Conservation (phyloP, 2,797 vertebrate genomes). For the Lithobates sylvaticus region DNA sequence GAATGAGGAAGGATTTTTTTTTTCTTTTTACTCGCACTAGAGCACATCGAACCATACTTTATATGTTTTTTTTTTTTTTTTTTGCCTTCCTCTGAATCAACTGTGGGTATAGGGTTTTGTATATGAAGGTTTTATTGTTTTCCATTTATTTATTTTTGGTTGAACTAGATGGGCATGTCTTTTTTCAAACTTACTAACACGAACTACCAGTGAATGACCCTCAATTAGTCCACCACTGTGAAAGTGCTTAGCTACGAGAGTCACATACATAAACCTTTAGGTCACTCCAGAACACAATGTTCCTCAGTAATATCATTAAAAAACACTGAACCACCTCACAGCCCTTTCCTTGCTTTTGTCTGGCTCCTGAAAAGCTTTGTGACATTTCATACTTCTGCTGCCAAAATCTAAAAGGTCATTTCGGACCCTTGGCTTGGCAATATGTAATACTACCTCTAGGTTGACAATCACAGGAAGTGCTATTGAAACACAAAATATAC, state of each 20-base stretch:
- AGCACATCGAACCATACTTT: too few species aligned
- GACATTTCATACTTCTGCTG: constrained; percentile 9
- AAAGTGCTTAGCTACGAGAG: background rate
- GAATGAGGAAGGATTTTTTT: too few species aligned
- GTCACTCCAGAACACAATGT: constrained; percentile 20
- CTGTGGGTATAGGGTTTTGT: too few species aligned
- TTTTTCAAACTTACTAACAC: too few species aligned
- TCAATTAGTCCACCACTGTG: background rate
- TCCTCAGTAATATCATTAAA: constrained; percentile 15
- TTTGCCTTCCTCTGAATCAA: too few species aligned
- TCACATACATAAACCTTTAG: background rate
- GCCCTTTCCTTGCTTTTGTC: constrained; percentile 13
- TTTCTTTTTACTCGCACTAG: too few species aligned
- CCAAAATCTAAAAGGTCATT: constrained; percentile 42
- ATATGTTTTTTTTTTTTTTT: too few species aligned
- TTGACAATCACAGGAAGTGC: constrained; percentile 43
- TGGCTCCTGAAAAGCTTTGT: constrained; percentile 28
- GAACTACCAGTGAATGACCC: too few species aligned
- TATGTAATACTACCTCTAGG: constrained; percentile 5
- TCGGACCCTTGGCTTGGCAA: constrained; percentile 40
- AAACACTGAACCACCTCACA: constrained; percentile 13
- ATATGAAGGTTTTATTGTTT: too few species aligned
- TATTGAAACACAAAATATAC: constrained; percentile 36
- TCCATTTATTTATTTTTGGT: too few species aligned
- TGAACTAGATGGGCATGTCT: too few species aligned